A percentile compares a stretch with the other conserved stretches of the same genome.
These are phyloP conservation scores for Anastrepha ludens DNA, from an alignment of 1,140 invertebrate genomes.

Conservation along the genomic window DNA sequence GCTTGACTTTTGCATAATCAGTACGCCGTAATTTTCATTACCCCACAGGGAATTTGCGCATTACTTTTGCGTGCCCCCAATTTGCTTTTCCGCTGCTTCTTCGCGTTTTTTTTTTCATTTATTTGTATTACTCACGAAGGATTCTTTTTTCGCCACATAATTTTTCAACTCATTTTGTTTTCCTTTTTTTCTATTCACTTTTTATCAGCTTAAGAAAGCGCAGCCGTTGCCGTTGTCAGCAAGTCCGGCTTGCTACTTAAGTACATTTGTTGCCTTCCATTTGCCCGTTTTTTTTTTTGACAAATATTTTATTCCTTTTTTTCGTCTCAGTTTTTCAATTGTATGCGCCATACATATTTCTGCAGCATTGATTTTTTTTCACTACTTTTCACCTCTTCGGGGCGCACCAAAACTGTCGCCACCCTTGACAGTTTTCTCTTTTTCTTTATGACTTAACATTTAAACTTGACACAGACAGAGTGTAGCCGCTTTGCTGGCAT, in stretches of 20 bases:
- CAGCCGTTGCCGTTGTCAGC: background rate
- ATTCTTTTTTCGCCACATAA: background rate
- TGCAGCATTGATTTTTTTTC: background rate
- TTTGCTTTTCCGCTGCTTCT: background rate
- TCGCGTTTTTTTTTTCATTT: background rate
- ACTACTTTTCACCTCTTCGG: background rate
- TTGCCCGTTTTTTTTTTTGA: background rate
- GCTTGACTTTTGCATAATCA: background rate
- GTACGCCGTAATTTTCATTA: background rate
- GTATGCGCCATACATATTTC: background rate
- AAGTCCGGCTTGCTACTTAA: background rate
- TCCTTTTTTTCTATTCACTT: background rate
- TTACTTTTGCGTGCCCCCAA: background rate
- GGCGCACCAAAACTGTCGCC: background rate
- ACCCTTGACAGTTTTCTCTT: slow-evolving; percentile 18
- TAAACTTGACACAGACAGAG: slow-evolving; percentile 55
- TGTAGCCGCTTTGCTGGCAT: slow-evolving; percentile 31
- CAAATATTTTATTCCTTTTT: background rate
- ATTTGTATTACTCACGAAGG: background rate
- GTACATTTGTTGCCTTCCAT: background rate
- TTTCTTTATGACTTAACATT: slow-evolving; percentile 53
- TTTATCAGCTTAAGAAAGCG: slow-evolving; percentile 22
- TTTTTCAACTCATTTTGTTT: slow-evolving; percentile 24
- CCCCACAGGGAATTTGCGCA: slow-evolving; percentile 9
- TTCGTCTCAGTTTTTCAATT: background rate